Percentiles rank a stretch among this genome's conserved stretches.
These are phyloP conservation scores for Pollenia labialis DNA, from an alignment of 2,888 invertebrate species.

Conservation along the genomic window DNA sequence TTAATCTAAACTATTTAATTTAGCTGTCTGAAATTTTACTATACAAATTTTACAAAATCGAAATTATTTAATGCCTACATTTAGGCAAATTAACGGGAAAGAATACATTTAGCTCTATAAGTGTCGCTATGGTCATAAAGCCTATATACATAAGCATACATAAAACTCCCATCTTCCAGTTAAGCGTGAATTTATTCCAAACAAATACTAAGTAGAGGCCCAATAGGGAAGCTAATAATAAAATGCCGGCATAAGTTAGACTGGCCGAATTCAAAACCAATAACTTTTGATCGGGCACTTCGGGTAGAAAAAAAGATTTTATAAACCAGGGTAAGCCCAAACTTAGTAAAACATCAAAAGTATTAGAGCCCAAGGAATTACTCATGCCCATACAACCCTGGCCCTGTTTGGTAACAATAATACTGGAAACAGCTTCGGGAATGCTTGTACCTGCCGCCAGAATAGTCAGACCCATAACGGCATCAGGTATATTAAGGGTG, in stretches of 20 bases:
- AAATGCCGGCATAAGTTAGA: conserved; percentile 93
- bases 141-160: conserved; percentile 92
- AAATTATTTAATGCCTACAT: conserved; percentile 85
- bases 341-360: conserved; percentile 93
- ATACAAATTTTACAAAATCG: too few species aligned
- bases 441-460: conserved; percentile 96
- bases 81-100: conserved; percentile 93
- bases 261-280: conserved; percentile 93
- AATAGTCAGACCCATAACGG: conserved; percentile 96
- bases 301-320: conserved; percentile 90
- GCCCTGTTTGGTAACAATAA: conserved; percentile 96
- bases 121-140: conserved; percentile 91
- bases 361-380: conserved; percentile 94
- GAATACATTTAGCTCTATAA: conserved; percentile 95
- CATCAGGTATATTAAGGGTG: conserved; percentile 94
- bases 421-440: conserved; percentile 96
- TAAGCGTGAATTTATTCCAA: conserved; percentile 91
- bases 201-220: conserved; percentile 91
- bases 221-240: conserved; percentile 91
- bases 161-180: conserved; percentile 91
- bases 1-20: too few species aligned
- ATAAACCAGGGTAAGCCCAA: conserved; percentile 94
- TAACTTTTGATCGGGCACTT: conserved; percentile 89
- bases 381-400: conserved; percentile 95
- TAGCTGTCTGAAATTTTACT: too few species aligned